Conservation (phyloP, 2,797 vertebrate genomes). For the Rhinoraja longicauda region DNA sequence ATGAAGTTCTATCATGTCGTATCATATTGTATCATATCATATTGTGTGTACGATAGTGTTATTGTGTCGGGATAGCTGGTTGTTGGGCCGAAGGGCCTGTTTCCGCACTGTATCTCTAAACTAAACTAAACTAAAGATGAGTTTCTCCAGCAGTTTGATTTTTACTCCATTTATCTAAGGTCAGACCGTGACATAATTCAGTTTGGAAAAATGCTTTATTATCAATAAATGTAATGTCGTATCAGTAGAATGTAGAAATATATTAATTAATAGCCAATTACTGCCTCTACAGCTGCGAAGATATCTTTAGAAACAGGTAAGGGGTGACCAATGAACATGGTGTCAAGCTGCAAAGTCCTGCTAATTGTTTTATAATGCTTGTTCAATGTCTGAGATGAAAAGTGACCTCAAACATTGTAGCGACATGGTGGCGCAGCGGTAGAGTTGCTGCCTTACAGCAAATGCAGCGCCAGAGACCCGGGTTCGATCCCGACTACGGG, state of each 20-base stretch:
- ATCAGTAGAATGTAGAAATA: slow-evolving; percentile 8
- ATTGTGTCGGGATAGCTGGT: too few relatives aligned
- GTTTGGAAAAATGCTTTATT: slow-evolving; percentile 13
- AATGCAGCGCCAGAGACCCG: too few relatives aligned
- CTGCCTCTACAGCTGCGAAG: background rate
- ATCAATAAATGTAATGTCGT: slow-evolving; percentile 8
- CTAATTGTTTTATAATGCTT: background rate
- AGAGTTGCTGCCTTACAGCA: too few relatives aligned
- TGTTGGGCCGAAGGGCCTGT: too few relatives aligned
- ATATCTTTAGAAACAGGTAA: slow-evolving; percentile 5
- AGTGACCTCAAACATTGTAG: background rate
- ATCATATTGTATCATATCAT: too few relatives aligned
- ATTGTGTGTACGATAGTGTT: too few relatives aligned
- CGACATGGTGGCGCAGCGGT: too few relatives aligned
- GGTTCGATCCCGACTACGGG: too few relatives aligned
- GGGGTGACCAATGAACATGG: background rate
- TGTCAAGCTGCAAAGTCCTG: background rate
- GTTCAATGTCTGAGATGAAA: background rate
- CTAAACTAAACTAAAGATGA: too few relatives aligned
- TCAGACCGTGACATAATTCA: slow-evolving; percentile 8
- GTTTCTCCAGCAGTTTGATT: too few relatives aligned
- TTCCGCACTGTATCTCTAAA: too few relatives aligned
- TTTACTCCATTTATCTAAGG: background rate
- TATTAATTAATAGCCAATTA: slow-evolving; percentile 12
- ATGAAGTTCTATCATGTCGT: too few relatives aligned